These are phyloP conservation scores for Caranx melampygus DNA, from an alignment of 2,113 vertebrate species.

Conservation along the genomic window DNA sequence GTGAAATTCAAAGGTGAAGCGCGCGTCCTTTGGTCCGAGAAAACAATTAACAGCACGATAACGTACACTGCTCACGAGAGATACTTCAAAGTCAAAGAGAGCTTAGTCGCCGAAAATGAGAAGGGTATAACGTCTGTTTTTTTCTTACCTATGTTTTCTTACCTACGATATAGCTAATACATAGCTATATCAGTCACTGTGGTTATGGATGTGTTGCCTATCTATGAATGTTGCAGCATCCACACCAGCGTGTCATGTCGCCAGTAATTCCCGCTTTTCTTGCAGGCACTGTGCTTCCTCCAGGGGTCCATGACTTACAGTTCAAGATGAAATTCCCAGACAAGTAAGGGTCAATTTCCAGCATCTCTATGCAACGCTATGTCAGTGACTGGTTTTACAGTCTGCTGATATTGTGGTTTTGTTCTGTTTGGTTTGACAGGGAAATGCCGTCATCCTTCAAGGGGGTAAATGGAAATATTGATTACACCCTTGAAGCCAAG, in stretches of 20 bases:
- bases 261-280: background rate
- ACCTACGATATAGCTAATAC: no score
- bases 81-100: slow-evolving; percentile 75
- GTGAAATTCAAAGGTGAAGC: slow-evolving; percentile 75
- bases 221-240: no score
- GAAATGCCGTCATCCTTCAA: slow-evolving; percentile 75
- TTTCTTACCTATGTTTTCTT: no score
- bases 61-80: slow-evolving; percentile 23
- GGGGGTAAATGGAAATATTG: slow-evolving; percentile 53
- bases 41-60: rapidly evolving
- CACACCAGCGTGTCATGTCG: no score
- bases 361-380: background rate
- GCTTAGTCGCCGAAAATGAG: slow-evolving; percentile 47
- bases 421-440: slow-evolving; percentile 49
- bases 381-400: background rate
- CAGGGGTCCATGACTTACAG: slow-evolving; percentile 67
- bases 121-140: slow-evolving; percentile 36
- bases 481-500: slow-evolving; percentile 71
- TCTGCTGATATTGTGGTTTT: background rate
- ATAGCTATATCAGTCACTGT: no score
- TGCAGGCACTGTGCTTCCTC: slow-evolving; percentile 59
- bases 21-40: slow-evolving; percentile 49
- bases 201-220: no score
- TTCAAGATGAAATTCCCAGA: slow-evolving; percentile 74
- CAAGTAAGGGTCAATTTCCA: slow-evolving; percentile 50